Evolutionary conservation across 2,113 vertebrate genomes (phyloP).

Genomic region (Chaetops frenatus): DNA sequence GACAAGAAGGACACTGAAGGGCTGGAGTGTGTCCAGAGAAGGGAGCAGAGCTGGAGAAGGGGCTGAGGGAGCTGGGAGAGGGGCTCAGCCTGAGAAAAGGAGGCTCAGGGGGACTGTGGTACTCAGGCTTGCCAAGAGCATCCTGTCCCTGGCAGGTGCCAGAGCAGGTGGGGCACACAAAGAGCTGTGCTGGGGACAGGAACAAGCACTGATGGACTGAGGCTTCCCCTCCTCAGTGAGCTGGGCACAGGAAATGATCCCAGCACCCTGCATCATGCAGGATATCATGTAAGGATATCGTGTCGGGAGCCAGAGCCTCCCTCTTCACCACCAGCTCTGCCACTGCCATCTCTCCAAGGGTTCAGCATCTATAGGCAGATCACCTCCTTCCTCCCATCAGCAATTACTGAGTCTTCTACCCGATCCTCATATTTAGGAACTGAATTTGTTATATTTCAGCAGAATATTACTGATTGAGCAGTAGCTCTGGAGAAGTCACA

Average conservation of each 20-base stretch:
- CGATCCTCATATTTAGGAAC: neutral
- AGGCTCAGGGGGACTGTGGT: no score
- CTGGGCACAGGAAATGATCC: neutral
- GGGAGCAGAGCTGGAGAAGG: neutral
- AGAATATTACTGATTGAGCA: neutral
- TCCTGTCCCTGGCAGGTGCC: neutral
- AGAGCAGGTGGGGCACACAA: neutral
- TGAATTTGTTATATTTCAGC: neutral
- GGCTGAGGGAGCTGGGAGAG: neutral
- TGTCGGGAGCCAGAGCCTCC: fast-evolving
- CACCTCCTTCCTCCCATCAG: neutral
- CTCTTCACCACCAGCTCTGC: neutral
- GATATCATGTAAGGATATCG: neutral
- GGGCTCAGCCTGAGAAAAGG: neutral
- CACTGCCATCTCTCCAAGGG: neutral
- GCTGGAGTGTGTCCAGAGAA: neutral
- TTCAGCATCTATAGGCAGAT: neutral
- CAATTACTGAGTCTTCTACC: neutral
- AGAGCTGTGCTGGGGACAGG: neutral
- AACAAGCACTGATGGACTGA: neutral
- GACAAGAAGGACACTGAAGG: neutral
- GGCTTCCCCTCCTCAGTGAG: neutral
- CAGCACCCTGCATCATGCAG: neutral
- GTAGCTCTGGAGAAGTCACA: neutral
- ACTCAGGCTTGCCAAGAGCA: neutral